Base-by-base conservation (phyloP, 2,113 vertebrate species). In the Delphinus delphis region DNA sequence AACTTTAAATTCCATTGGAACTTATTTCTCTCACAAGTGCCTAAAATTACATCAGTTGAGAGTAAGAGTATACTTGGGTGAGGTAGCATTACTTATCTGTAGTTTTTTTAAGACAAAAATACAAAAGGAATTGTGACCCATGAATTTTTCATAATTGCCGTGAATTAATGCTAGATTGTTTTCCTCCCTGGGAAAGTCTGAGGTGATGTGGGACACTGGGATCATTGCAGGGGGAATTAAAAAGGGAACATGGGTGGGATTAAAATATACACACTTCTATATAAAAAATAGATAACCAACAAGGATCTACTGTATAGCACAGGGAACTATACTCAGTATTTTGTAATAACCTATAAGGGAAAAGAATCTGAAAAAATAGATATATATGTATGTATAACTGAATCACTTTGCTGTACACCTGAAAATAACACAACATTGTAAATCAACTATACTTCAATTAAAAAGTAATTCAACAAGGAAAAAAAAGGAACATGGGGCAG, bases 91-190 rank as follows among this genome's bases (percentile, higher is more conserved):
- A 89, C 14, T 93, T 87, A 83, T 70, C 31, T 85, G 67, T n/a
- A 58, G 83, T 11, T 62, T 58, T 88, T 87, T 96, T 33, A 95
- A 95, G 53, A 65, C 67, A 71, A 65, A 67, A 92, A 77, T 83
- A 38, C 41, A 21, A 68, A 93, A 94, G 67, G 89, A 83, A 90
- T 28, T 63, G 28, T 17, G 38, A 76, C 18, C 53, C 28, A 41
- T 84, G 60, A 60, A 38, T 70, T 93, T 71, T 96, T 92, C 25
- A 18, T 93, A 95, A 84, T 62, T 53, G 76, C 63, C 90, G 12
- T 70, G n/a, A 91, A 95, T 93, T 93, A 74, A 71, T 31, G 58
- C 80, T 74, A 55, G 36, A 65, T 58, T 80, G 47, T 65, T 94
- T 89, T 80, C 36, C 88, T 93, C 71, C 31, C 63, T 71, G 47